Conservation (phyloP, 2,113 vertebrate genomes). For the Rhinogobius similis region DNA sequence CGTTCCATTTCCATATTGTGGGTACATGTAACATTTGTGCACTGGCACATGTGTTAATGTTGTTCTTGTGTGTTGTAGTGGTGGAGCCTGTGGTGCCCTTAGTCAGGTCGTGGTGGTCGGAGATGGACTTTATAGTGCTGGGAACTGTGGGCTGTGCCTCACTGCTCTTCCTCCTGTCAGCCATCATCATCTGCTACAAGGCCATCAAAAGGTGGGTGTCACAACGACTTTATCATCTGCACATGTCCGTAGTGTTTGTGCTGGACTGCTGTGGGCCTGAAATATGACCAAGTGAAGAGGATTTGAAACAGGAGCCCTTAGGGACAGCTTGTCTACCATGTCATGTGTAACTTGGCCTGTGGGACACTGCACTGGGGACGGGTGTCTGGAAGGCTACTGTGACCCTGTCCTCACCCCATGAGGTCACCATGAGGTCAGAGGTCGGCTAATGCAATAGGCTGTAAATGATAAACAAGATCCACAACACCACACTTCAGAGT, state of each 20-base stretch:
- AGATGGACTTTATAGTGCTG: slow-evolving; percentile 86
- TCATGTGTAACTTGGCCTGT: slow-evolving; percentile 29
- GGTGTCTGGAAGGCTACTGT: slow-evolving; percentile 3
- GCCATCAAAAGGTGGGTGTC: slow-evolving; percentile 93
- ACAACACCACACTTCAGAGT: slow-evolving; percentile 21
- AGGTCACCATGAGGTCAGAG: slow-evolving; percentile 50
- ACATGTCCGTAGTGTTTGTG: neutral
- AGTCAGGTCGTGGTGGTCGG: slow-evolving; percentile 90
- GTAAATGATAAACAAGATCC: slow-evolving; percentile 43
- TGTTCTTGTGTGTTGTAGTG: slow-evolving; percentile 68
- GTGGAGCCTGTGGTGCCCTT: slow-evolving; percentile 80
- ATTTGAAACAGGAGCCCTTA: slow-evolving; percentile 19
- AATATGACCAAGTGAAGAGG: slow-evolving; percentile 14
- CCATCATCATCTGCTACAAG: slow-evolving; percentile 98
- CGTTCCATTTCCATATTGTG: neutral
- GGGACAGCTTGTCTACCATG: slow-evolving; percentile 13
- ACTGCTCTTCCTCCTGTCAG: slow-evolving; percentile 87
- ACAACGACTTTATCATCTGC: neutral
- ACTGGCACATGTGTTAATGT: neutral
- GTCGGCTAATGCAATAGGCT: slow-evolving; percentile 41
- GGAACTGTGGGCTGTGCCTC: slow-evolving; percentile 87
- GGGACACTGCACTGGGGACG: slow-evolving; percentile 2
- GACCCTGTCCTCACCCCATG: slow-evolving; percentile 37
- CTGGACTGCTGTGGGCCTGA: neutral
- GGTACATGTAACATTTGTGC: neutral